A percentile compares a stretch with the other conserved stretches of the same genome.
These are phyloP conservation scores for Rousettus madagascariensis DNA, from an alignment of 2,797 vertebrate genomes.

Conservation along the genomic window DNA sequence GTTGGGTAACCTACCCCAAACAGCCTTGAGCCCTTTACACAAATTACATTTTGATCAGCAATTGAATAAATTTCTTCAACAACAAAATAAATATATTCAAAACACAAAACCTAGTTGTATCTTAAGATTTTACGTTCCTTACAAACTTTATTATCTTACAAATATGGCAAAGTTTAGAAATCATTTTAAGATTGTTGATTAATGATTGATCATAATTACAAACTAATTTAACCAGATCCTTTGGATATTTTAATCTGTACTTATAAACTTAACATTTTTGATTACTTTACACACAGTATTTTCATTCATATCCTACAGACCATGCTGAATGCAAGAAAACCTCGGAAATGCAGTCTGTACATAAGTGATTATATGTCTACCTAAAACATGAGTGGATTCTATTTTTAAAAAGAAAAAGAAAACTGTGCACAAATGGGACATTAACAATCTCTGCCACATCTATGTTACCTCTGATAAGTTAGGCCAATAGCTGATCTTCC, in stretches of 20 bases:
- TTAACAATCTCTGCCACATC: neutral
- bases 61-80: conserved; percentile 38
- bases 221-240: neutral
- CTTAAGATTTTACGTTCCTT: conserved; percentile 14
- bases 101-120: conserved; percentile 2
- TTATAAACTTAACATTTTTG: neutral
- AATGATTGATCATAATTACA: neutral
- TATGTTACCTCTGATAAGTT: neutral
- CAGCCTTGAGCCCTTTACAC: neutral
- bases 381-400: neutral
- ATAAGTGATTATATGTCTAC: neutral
- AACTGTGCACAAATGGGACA: neutral
- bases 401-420: neutral
- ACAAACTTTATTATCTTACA: neutral
- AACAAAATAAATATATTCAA: conserved; percentile 23
- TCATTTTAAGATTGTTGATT: neutral
- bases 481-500: neutral
- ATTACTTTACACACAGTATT: neutral
- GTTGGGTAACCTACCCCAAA: neutral
- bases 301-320: neutral
- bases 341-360: neutral
- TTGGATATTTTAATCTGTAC: neutral
- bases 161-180: conserved; percentile 1
- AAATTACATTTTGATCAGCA: conserved; percentile 35
- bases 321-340: neutral